phyloP scores from a whole-genome alignment of 2,888 invertebrate genomes.

The Volucella zonaria region DNA sequence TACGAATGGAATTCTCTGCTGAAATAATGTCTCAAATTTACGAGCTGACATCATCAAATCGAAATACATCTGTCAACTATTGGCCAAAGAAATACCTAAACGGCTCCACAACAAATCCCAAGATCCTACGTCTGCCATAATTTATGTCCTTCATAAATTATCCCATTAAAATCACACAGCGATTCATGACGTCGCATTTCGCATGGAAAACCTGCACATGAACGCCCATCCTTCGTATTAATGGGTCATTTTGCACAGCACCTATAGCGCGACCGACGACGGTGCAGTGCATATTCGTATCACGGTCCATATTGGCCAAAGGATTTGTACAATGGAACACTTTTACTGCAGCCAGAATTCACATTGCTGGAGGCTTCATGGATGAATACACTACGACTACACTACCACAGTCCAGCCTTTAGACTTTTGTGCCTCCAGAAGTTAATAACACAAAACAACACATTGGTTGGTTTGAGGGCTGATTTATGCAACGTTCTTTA shows the following conservation, averaged over 20 bases:
- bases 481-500: slow-evolving; percentile 40
- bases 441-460: slow-evolving; percentile 22
- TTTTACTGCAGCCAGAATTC: slow-evolving; percentile 2
- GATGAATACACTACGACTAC: background rate
- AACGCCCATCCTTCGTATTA: slow-evolving; percentile 34
- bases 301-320: background rate
- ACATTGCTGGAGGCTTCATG: background rate
- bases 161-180: slow-evolving; percentile 43
- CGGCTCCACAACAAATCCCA: slow-evolving; percentile 1
- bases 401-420: no score
- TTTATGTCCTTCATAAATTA: slow-evolving; percentile 48
- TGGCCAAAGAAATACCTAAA: slow-evolving; percentile 19
- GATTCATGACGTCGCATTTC: slow-evolving; percentile 15
- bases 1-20: background rate
- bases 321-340: slow-evolving; percentile 21
- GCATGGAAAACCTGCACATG: slow-evolving; percentile 24
- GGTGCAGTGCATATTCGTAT: background rate
- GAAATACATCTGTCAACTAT: slow-evolving; percentile 38
- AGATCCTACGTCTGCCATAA: slow-evolving; percentile 21
- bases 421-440: background rate
- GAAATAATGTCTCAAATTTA: slow-evolving; percentile 17
- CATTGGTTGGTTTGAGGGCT: slow-evolving; percentile 6
- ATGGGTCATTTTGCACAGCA: slow-evolving; percentile 35
- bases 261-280: background rate
- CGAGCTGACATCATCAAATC: slow-evolving; percentile 41